These are phyloP conservation scores for Prunella himalayana DNA, from an alignment of 2,113 vertebrate genomes.

Conservation along the genomic window DNA sequence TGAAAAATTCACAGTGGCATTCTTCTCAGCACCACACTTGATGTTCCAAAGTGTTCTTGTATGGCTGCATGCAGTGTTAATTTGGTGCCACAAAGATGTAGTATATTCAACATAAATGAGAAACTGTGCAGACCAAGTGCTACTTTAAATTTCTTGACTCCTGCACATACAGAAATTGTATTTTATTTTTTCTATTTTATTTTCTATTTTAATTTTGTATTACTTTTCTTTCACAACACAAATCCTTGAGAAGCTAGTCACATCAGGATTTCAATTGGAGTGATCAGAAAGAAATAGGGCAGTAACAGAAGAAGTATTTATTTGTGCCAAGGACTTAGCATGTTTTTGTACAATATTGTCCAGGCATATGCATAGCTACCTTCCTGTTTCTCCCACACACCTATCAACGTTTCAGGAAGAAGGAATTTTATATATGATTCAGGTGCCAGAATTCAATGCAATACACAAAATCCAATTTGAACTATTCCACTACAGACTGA, in stretches of 20 bases:
- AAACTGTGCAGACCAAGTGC: not conserved
- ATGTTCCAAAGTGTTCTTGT: not conserved
- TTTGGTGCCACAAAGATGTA: not conserved
- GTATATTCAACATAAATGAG: not conserved
- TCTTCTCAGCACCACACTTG: not conserved
- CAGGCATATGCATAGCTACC: not conserved
- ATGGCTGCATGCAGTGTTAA: not conserved
- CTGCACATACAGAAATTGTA: not conserved
- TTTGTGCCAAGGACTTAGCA: not conserved
- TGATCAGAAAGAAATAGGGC: not conserved
- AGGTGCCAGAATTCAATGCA: not conserved
- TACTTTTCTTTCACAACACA: not conserved
- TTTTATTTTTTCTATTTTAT: not conserved
- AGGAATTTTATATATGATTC: not conserved
- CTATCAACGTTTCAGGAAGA: not conserved
- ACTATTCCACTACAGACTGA: not conserved
- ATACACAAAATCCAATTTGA: not conserved
- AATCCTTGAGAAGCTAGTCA: not conserved
- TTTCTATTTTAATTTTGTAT: not conserved
- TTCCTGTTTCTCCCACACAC: not conserved
- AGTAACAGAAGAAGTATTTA: not conserved
- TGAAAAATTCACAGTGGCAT: not conserved
- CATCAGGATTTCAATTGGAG: not conserved
- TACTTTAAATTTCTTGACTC: not conserved
- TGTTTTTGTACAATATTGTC: not conserved